Evolutionary conservation across 2,797 vertebrate genomes (phyloP).

Genomic region (Paratrypauchen microcephalus): DNA sequence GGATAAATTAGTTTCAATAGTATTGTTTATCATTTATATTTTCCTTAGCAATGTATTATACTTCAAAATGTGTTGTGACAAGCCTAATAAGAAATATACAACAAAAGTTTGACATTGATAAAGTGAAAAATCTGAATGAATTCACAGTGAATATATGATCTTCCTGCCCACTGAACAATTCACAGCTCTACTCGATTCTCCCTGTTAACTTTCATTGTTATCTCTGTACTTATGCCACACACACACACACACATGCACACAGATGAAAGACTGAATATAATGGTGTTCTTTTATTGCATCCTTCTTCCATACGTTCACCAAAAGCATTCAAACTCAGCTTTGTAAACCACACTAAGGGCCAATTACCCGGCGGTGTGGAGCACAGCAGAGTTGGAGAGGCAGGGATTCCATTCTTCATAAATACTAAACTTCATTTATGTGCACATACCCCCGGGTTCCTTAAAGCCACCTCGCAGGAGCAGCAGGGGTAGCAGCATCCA

Average conservation of each 20-base stretch:
- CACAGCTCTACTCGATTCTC: neutral
- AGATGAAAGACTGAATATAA: slow-evolving; percentile 4
- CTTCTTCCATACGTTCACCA: neutral
- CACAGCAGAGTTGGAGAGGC: slow-evolving; percentile 21
- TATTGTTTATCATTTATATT: too few species aligned
- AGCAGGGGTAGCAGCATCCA: neutral
- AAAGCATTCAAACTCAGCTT: slow-evolving; percentile 20
- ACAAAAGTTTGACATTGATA: too few species aligned
- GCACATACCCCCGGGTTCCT: slow-evolving; percentile 18
- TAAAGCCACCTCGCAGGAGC: slow-evolving; percentile 8
- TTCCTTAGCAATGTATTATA: too few species aligned
- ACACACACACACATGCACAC: too few species aligned
- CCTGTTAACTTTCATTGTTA: too few species aligned
- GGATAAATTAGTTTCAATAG: too few species aligned
- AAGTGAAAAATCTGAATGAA: too few species aligned
- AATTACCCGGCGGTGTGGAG: slow-evolving; percentile 45
- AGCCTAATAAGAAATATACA: too few species aligned
- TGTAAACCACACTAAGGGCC: slow-evolving; percentile 52
- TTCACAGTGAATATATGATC: too few species aligned
- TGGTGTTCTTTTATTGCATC: slow-evolving; percentile 15
- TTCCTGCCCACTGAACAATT: too few species aligned
- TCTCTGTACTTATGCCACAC: neutral
- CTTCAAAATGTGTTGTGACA: too few species aligned
- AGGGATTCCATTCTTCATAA: slow-evolving; percentile 32
- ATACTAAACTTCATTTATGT: slow-evolving; percentile 37